Conservation (phyloP, 1,140 invertebrate genomes). For the Hyles vespertilio region DNA sequence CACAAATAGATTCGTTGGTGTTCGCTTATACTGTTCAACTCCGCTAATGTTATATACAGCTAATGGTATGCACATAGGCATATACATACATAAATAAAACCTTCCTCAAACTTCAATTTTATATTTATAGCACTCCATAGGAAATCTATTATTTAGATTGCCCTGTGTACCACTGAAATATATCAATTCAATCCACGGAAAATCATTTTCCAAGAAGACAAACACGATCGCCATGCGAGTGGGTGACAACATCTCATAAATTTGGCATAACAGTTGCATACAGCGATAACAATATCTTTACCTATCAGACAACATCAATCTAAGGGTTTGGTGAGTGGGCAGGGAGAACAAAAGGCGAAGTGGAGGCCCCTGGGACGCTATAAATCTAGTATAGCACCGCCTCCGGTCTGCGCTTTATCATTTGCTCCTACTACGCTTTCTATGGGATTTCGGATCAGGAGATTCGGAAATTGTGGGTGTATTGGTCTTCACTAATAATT, state of each 20-base stretch:
- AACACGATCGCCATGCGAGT: no score
- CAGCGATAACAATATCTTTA: background rate
- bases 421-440: no score
- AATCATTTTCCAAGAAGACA: no score
- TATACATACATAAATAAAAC: background rate
- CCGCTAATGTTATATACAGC: no score
- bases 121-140: background rate
- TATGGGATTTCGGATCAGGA: no score
- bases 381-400: slow-evolving; percentile 5
- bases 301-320: slow-evolving; percentile 2
- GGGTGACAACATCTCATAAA: no score
- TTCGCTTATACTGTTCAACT: no score
- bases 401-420: slow-evolving; percentile 1
- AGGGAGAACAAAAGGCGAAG: background rate
- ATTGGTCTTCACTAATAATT: no score
- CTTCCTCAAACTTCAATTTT: background rate
- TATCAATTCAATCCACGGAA: background rate
- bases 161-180: background rate
- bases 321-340: background rate
- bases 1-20: no score
- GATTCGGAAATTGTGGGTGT: no score
- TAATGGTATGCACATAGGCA: no score
- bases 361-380: slow-evolving; percentile 1
- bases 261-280: no score
- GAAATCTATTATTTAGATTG: background rate